phyloP scores from a whole-genome alignment of 2,113 vertebrate genomes.

The Rhinopomastus cyanomelas region DNA sequence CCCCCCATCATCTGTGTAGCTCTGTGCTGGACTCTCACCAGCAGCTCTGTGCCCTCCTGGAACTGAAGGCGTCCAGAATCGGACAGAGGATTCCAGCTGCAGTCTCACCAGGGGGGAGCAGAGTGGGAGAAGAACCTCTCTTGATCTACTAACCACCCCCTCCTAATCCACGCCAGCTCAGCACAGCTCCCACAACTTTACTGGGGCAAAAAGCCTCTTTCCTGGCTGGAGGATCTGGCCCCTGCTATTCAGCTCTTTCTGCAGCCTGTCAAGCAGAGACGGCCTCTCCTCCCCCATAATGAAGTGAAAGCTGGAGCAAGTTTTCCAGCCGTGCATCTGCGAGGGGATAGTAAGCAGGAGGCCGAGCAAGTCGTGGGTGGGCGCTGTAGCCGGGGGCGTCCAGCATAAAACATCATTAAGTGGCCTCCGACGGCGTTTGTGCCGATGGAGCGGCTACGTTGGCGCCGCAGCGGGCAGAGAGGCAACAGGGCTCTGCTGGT shows the following conservation, averaged over 20 bases:
- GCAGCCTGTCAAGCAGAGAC: background rate
- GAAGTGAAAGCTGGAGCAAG: background rate
- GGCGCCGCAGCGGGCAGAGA: background rate
- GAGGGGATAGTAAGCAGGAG: constrained; percentile 25
- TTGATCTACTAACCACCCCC: no score
- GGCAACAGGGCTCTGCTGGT: background rate
- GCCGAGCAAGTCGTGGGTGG: constrained; percentile 30
- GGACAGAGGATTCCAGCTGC: no score
- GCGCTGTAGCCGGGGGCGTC: constrained; percentile 30
- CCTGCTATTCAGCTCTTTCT: background rate
- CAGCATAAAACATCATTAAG: constrained; percentile 55
- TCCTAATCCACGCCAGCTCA: no score
- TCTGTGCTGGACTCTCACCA: no score
- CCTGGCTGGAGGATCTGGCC: background rate
- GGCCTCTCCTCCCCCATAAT: background rate
- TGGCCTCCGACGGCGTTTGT: constrained; percentile 34
- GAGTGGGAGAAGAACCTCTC: no score
- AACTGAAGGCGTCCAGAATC: no score
- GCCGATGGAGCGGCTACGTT: background rate
- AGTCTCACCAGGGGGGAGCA: no score
- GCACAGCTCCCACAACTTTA: background rate
- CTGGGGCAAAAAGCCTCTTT: background rate
- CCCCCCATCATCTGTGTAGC: no score
- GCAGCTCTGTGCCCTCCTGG: no score
- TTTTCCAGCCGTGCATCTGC: background rate